Conservation (phyloP, 2,888 invertebrate genomes). For the Zhengitettix transpicula region DNA sequence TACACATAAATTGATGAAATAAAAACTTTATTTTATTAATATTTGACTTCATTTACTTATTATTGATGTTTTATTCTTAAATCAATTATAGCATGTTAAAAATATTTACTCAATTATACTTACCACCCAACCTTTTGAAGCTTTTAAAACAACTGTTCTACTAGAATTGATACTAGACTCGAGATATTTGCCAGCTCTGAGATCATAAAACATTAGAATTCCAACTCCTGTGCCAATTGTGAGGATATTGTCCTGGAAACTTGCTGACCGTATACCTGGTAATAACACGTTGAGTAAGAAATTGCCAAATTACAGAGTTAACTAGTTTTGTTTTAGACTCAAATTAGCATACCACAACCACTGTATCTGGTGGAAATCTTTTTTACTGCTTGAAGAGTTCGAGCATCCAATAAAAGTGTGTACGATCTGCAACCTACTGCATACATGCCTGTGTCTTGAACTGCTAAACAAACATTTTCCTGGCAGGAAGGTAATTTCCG, state of each 20-base stretch:
- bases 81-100: background rate
- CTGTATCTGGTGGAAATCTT: conserved; percentile 74
- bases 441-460: conserved; percentile 71
- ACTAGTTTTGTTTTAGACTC: background rate
- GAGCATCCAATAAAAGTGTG: conserved; percentile 73
- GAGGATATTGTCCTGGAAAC: conserved; percentile 75
- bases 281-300: background rate
- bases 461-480: conserved; percentile 86
- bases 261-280: conserved; percentile 61
- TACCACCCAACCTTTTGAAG: conserved; percentile 79
- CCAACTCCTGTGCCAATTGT: conserved; percentile 90
- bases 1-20: too few species aligned
- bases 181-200: conserved; percentile 77
- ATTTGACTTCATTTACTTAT: too few species aligned
- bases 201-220: conserved; percentile 83
- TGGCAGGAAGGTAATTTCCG: conserved; percentile 74
- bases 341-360: conserved; percentile 49
- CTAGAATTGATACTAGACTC: conserved; percentile 82
- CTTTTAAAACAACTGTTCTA: conserved; percentile 70
- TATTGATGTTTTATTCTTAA: too few species aligned
- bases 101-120: conserved; percentile 21
- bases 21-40: too few species aligned
- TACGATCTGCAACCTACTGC: conserved; percentile 90
- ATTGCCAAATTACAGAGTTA: background rate
- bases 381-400: conserved; percentile 64